phyloP scores from a whole-genome alignment of 2,797 vertebrate species.

The Toxotes lorentzi region DNA sequence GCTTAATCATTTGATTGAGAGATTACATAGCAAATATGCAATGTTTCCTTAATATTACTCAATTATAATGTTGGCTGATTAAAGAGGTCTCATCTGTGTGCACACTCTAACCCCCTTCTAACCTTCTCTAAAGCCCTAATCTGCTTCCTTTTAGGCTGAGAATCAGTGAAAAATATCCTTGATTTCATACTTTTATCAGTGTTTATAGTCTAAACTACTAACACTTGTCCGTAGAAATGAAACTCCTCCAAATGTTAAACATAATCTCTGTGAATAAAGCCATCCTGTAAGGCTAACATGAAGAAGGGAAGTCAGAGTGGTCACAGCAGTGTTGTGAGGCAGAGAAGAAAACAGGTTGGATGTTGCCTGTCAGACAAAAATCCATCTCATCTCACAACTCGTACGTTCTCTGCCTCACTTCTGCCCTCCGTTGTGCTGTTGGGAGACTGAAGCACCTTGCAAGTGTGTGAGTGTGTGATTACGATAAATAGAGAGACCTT shows the following conservation, averaged over 20 bases:
- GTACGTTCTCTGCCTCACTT: slow-evolving; percentile 46
- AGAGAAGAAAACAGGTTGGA: slow-evolving; percentile 75
- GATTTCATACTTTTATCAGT: slow-evolving; percentile 2
- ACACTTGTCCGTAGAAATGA: slow-evolving; percentile 12
- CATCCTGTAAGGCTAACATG: slow-evolving; percentile 46
- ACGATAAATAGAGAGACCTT: slow-evolving; percentile 26
- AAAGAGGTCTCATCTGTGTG: not conserved
- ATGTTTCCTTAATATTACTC: slow-evolving; percentile 1
- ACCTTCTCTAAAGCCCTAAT: not conserved
- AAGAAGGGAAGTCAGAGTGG: slow-evolving; percentile 53
- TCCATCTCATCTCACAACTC: slow-evolving; percentile 77
- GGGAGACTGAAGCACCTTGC: slow-evolving; percentile 5
- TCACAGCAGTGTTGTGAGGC: slow-evolving; percentile 79
- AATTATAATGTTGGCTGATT: slow-evolving; percentile 2
- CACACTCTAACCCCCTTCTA: not conserved
- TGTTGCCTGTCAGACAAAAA: slow-evolving; percentile 81
- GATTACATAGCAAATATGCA: slow-evolving; percentile 6
- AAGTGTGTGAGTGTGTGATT: not conserved
- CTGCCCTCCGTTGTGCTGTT: slow-evolving; percentile 11
- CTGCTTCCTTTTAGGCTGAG: not conserved
- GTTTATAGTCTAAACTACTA: not conserved
- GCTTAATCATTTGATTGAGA: slow-evolving; percentile 22
- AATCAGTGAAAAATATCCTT: not conserved
- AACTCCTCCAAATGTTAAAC: slow-evolving; percentile 22
- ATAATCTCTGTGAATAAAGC: slow-evolving; percentile 58